phyloP scores from a whole-genome alignment of 2,113 vertebrate genomes.

The Myotis yumanensis region DNA sequence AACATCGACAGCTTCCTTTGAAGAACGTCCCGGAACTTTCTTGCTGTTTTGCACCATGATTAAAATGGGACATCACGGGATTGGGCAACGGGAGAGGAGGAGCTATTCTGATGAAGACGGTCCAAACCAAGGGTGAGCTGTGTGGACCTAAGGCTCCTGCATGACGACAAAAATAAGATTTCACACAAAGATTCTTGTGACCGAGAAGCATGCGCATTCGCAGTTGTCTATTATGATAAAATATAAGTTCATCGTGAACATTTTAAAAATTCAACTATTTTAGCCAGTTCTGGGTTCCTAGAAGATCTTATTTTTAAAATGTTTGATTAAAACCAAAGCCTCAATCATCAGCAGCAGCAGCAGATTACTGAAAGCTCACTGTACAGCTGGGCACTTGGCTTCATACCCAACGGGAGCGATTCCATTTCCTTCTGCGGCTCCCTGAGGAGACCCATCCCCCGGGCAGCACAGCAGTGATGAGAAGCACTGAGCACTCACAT shows the following conservation, averaged over 20 bases:
- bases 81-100: not conserved
- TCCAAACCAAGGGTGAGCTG: not conserved
- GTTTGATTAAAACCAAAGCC: not conserved
- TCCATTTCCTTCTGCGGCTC: not conserved
- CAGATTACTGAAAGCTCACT: no score
- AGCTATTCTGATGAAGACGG: not conserved
- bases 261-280: not conserved
- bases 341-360: not conserved
- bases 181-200: not conserved
- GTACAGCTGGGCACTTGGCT: no score
- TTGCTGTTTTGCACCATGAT: not conserved
- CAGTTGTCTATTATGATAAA: not conserved
- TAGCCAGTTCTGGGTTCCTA: not conserved
- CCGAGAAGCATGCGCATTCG: not conserved
- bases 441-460: not conserved
- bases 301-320: not conserved
- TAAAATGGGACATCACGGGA: not conserved
- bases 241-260: not conserved
- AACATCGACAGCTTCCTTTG: not conserved
- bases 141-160: not conserved
- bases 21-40: not conserved
- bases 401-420: no score
- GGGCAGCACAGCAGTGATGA: not conserved
- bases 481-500: not conserved
- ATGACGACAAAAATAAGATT: not conserved